Evolutionary conservation across 2,888 invertebrate species (phyloP).

Genomic region (Yponomeuta cagnagella): DNA sequence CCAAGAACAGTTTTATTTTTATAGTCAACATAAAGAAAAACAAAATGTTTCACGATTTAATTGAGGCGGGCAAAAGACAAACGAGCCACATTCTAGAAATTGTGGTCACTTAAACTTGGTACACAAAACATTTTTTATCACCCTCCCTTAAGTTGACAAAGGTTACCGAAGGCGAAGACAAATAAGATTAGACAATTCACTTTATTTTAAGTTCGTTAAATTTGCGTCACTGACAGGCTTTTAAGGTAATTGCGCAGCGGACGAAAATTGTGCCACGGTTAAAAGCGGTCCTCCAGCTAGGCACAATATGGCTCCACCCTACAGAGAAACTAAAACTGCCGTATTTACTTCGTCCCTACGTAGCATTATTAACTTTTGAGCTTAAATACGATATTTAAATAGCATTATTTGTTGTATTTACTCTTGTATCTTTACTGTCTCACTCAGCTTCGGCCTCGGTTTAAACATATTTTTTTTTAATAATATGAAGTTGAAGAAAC

Average conservation of each 20-base stretch:
- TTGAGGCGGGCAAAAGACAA: too few species aligned
- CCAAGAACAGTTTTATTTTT: too few species aligned
- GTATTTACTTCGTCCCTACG: neutral
- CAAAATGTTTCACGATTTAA: too few species aligned
- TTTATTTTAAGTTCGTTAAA: conserved; percentile 67
- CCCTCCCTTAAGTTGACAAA: neutral
- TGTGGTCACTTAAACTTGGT: neutral
- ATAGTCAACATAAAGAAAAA: too few species aligned
- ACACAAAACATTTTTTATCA: neutral
- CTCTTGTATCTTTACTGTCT: too few species aligned
- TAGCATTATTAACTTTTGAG: too few species aligned
- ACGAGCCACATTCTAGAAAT: neutral
- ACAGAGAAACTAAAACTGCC: neutral
- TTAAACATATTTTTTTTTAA: too few species aligned
- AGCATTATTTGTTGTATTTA: too few species aligned
- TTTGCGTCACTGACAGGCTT: conserved; percentile 67
- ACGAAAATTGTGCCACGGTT: conserved; percentile 43
- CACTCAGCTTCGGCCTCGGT: too few species aligned
- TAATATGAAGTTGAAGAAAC: too few species aligned
- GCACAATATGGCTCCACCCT: conserved; percentile 5
- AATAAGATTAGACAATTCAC: conserved; percentile 59
- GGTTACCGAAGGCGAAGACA: conserved; percentile 31
- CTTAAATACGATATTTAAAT: too few species aligned
- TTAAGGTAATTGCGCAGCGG: conserved; percentile 67
- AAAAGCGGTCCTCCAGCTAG: conserved; percentile 5